Percentiles rank a stretch among this genome's conserved stretches.
phyloP scores from a whole-genome alignment of 1,140 invertebrate genomes.

The Battus philenor region DNA sequence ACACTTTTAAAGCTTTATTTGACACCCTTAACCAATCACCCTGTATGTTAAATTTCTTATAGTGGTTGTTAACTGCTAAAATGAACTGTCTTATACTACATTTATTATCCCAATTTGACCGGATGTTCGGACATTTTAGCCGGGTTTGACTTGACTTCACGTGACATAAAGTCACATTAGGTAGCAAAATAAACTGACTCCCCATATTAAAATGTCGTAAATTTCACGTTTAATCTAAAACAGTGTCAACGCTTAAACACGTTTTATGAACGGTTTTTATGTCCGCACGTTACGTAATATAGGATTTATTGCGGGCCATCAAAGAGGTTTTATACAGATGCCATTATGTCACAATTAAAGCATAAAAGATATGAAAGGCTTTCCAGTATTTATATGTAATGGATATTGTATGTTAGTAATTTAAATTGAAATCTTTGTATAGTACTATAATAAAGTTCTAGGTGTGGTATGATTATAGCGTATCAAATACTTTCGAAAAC shows the following conservation, averaged over 20 bases:
- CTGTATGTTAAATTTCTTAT: too few relatives aligned
- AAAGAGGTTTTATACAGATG: conserved; percentile 5
- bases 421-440: not conserved
- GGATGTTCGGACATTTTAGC: too few relatives aligned
- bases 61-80: too few relatives aligned
- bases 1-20: too few relatives aligned
- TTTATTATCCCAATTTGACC: too few relatives aligned
- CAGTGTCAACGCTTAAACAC: conserved; percentile 9
- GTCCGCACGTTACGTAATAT: conserved; percentile 1
- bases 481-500: too few relatives aligned
- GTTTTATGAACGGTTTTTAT: conserved; percentile 1
- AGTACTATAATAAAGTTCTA: too few relatives aligned
- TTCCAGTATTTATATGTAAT: conserved; percentile 2
- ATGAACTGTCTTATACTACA: too few relatives aligned
- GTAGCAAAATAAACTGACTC: not conserved
- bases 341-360: conserved; percentile 8
- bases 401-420: not conserved
- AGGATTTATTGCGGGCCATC: conserved; percentile 4
- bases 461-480: too few relatives aligned
- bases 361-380: not conserved
- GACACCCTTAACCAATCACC: too few relatives aligned
- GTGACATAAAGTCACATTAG: not conserved
- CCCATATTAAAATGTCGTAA: conserved; percentile 8
- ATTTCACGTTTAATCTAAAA: conserved; percentile 1
- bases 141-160: too few relatives aligned